phyloP scores from a whole-genome alignment of 2,888 invertebrate genomes.

The Oeneis ivallda region DNA sequence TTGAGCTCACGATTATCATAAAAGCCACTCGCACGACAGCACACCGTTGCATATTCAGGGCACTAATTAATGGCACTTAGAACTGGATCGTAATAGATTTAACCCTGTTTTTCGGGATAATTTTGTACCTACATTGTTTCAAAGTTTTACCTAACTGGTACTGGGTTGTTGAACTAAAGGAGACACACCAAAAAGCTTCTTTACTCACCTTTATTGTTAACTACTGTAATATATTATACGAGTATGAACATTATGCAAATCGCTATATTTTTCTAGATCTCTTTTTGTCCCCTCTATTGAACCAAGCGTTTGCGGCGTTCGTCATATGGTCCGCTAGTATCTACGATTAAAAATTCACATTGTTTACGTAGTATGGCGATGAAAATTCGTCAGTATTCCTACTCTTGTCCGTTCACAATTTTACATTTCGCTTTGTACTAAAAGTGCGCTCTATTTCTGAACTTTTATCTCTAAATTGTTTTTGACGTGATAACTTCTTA shows the following conservation, averaged over 20 bases:
- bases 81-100: slow-evolving; percentile 7
- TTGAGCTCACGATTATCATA: slow-evolving; percentile 22
- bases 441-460: neutral
- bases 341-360: neutral
- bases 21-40: slow-evolving; percentile 14
- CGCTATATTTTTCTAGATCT: too few species aligned
- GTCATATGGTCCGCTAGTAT: neutral
- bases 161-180: too few species aligned
- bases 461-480: neutral
- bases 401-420: neutral
- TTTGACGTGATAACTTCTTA: too few species aligned
- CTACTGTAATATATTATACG: too few species aligned
- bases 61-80: slow-evolving; percentile 18
- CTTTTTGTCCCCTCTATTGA: neutral
- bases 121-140: too few species aligned
- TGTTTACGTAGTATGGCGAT: neutral
- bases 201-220: too few species aligned
- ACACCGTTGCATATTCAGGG: slow-evolving; percentile 21
- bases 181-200: too few species aligned
- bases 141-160: too few species aligned
- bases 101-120: neutral
- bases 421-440: neutral
- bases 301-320: neutral
- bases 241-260: too few species aligned
- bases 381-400: neutral